Evolutionary conservation across 2,797 vertebrate species (phyloP), one percentile per base, ranked within the genome.

Genomic region (Huso huso): DNA sequence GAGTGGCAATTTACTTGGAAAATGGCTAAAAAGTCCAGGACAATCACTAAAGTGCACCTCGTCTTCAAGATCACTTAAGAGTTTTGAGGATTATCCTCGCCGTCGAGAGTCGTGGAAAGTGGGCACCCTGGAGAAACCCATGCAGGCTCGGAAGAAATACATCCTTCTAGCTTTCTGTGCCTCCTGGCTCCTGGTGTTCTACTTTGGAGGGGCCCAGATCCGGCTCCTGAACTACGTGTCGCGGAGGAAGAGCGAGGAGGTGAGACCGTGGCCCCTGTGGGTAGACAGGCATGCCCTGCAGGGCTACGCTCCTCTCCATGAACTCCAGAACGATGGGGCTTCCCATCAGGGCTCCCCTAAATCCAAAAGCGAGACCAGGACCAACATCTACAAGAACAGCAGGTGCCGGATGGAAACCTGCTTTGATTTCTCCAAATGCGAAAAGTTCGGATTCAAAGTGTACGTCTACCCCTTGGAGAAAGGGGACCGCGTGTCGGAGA

Each of bases 141-240:
- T 98, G 95, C 94, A 93, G 93, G 88, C 90, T 67, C 91, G 93
- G 82, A 93, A 93, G 88, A 96, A 93, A 86, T 93, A 91, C 82
- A 85, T 95, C 75, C 89, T 95, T 86, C 87, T 96, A 87, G 89
- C 88, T 83, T 84, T 96, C 82, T 89, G 91, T 55, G 90, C 87
- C 69, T 93, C 87, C 81, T 95, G 94, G 92, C 88, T 98, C 74
- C 81, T 95, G 76, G 84, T 98, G 64, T 80, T 93, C 81, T 89
- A 92, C 73, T 89, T 93, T 59, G 85, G 89, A 3, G 83, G 89
- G 73, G 84, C 88, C 68, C 92, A 88, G 72, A 82, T 93, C 15
- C 84, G 85, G 57, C 85, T 84, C 62, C 78, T 93, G 9, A 62
- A 82, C 63, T 78, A 91, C 76, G 81, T 93, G 75, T 78, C 88